Conservation (phyloP, 1,140 invertebrate genomes). For the Carposina sasakii region DNA sequence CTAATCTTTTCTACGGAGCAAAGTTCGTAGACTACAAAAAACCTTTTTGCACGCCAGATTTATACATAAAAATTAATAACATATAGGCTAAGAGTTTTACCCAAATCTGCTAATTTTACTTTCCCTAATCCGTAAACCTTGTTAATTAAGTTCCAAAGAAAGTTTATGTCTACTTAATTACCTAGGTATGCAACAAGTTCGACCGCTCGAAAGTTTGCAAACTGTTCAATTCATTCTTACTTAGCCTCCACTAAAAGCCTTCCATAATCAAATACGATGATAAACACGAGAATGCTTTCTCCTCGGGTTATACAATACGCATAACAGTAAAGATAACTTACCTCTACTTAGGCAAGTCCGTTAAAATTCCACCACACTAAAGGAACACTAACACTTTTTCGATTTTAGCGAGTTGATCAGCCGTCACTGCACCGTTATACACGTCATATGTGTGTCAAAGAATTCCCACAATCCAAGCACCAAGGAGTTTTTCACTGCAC, state of each 20-base stretch:
- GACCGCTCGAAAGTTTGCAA: no score
- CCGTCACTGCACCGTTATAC: conserved; percentile 63
- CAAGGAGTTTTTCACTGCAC: no score
- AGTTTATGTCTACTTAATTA: no score
- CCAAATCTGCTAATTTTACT: no score
- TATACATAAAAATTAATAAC: no score
- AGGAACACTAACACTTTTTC: conserved; percentile 61
- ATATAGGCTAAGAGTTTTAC: no score
- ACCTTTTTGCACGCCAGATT: no score
- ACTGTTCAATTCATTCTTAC: conserved; percentile 10
- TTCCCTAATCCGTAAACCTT: no score
- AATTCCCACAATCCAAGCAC: conserved; percentile 42
- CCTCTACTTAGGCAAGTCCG: conserved; percentile 64
- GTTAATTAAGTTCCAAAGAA: no score
- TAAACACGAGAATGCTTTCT: conserved; percentile 51
- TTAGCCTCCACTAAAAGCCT: conserved; percentile 7
- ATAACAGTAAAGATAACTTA: conserved; percentile 69
- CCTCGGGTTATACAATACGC: conserved; percentile 65
- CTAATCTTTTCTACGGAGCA: no score
- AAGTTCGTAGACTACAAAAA: no score
- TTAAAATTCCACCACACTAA: conserved; percentile 66
- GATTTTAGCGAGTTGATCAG: conserved; percentile 63
- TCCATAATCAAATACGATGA: conserved; percentile 15
- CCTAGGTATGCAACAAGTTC: no score
- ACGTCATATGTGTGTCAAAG: conserved; percentile 65